Evolutionary conservation across 2,113 vertebrate species (phyloP).

Genomic region (Nesogale talazaci): DNA sequence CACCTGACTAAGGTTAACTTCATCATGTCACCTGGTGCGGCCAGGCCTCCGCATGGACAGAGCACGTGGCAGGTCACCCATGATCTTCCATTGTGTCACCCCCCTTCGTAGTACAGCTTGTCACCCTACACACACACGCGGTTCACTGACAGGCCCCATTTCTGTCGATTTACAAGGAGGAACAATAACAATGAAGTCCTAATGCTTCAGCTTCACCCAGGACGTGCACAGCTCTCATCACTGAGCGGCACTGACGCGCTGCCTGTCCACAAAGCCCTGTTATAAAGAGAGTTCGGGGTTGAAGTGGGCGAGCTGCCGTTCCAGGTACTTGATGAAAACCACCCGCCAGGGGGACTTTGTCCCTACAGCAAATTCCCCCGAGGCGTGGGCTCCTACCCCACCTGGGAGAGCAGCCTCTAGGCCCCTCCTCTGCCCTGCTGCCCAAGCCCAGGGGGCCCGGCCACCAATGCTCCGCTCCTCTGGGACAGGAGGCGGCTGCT

Average conservation of each 20-base stretch:
- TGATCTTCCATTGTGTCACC: background rate
- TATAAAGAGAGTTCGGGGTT: background rate
- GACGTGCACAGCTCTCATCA: background rate
- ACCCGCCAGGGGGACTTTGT: background rate
- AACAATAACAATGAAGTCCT: background rate
- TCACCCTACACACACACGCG: background rate
- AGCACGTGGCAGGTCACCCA: background rate
- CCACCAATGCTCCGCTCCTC: background rate
- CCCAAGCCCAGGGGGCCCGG: background rate
- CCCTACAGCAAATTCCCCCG: too few species aligned
- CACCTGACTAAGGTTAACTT: background rate
- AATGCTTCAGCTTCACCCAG: background rate
- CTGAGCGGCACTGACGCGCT: background rate
- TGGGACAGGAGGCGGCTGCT: background rate
- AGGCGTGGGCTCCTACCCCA: background rate
- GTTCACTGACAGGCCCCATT: background rate
- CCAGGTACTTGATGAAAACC: background rate
- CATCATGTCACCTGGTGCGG: background rate
- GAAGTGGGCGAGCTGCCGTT: background rate
- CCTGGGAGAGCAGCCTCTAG: background rate
- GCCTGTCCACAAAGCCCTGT: background rate
- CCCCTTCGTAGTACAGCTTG: background rate
- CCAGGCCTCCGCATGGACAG: background rate
- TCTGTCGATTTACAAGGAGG: constrained; percentile 27
- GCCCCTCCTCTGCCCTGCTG: background rate